These are phyloP conservation scores for Diploptera punctata DNA, from an alignment of 2,888 invertebrate genomes.

Conservation along the genomic window DNA sequence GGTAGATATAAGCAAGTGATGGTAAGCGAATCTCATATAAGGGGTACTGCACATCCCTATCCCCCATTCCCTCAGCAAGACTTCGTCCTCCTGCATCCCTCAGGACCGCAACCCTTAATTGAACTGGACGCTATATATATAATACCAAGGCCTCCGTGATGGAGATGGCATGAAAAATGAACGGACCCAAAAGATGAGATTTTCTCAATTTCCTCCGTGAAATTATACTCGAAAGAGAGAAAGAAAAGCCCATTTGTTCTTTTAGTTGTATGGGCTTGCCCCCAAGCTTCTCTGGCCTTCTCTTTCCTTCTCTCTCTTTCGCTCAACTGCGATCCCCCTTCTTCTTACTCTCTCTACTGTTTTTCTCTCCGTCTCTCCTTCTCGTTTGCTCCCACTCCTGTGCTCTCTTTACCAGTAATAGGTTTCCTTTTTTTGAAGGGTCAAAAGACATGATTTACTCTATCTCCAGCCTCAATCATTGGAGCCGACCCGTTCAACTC, in stretches of 20 bases:
- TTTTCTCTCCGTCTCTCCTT: slow-evolving; percentile 23
- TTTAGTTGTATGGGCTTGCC: slow-evolving; percentile 35
- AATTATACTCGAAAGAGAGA: slow-evolving; percentile 55
- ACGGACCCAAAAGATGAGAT: slow-evolving; percentile 56
- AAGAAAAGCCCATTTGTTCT: slow-evolving; percentile 42
- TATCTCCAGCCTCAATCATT: slow-evolving; percentile 43
- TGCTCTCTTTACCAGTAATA: slow-evolving; percentile 41
- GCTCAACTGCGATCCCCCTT: slow-evolving; percentile 6
- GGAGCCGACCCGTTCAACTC: slow-evolving; percentile 27
- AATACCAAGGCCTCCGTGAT: slow-evolving; percentile 44
- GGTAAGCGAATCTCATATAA: slow-evolving; percentile 13
- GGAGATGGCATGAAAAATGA: slow-evolving; percentile 60
- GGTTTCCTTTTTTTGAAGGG: slow-evolving; percentile 44
- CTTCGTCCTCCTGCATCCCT: slow-evolving; percentile 13
- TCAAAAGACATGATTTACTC: slow-evolving; percentile 45
- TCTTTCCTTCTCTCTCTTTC: slow-evolving; percentile 24
- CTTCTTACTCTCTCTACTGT: slow-evolving; percentile 19
- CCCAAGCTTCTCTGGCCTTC: slow-evolving; percentile 1
- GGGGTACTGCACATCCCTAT: slow-evolving; percentile 2
- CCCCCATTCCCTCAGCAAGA: slow-evolving; percentile 2
- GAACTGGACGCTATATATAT: slow-evolving; percentile 52
- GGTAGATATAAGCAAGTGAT: not conserved
- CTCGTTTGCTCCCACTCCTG: slow-evolving; percentile 23
- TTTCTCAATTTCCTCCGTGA: slow-evolving; percentile 58
- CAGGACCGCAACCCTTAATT: slow-evolving; percentile 51